These are phyloP conservation scores for Crotalus helleri DNA, from an alignment of 2,113 vertebrate species.

Conservation along the genomic window DNA sequence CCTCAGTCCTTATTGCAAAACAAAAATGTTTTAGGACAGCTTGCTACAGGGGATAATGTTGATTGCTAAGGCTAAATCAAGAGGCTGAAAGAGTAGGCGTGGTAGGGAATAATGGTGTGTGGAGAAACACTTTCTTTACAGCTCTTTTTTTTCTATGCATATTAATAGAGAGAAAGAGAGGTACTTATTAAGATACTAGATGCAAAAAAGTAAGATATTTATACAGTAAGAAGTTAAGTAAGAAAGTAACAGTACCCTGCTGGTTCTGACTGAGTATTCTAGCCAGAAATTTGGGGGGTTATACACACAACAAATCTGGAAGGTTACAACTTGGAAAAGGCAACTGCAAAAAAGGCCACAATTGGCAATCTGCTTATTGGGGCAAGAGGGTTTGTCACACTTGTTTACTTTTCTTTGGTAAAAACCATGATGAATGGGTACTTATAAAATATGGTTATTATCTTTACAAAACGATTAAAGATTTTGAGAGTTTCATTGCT, in stretches of 20 bases:
- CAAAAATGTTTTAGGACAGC: neutral
- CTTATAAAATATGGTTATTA: neutral
- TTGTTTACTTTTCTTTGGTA: neutral
- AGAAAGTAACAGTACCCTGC: neutral
- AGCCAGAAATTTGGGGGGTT: neutral
- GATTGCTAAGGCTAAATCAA: neutral
- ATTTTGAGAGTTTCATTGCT: neutral
- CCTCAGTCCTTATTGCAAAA: neutral
- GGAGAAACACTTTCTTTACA: neutral
- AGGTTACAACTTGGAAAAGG: neutral
- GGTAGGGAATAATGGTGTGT: neutral
- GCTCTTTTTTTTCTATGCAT: neutral
- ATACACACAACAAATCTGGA: neutral
- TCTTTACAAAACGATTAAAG: neutral
- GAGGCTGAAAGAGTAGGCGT: neutral
- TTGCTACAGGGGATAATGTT: neutral
- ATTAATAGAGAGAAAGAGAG: neutral
- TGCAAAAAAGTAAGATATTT: neutral
- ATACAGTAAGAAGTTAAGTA: neutral
- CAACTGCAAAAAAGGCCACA: neutral
- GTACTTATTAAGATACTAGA: neutral
- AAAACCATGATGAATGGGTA: neutral
- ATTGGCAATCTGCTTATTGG: neutral
- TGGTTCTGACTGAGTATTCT: neutral
- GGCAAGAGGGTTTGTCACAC: neutral